Evolutionary conservation across 1,140 invertebrate genomes (phyloP).

Genomic region (Eciton burchellii): DNA sequence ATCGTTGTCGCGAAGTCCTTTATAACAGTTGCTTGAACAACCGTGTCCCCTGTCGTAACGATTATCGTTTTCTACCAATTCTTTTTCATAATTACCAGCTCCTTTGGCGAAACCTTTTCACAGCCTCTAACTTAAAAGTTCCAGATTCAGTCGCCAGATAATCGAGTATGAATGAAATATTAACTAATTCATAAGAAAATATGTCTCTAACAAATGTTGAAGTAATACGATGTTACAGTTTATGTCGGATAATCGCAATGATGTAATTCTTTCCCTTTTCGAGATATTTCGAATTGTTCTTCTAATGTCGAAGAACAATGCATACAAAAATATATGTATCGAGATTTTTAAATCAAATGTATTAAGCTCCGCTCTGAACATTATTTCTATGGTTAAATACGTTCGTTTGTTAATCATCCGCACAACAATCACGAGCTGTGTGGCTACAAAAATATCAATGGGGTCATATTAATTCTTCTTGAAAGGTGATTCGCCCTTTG

Average conservation of each 20-base stretch:
- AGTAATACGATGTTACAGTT: no score
- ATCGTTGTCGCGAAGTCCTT: slow-evolving; percentile 9
- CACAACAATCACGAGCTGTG: neutral
- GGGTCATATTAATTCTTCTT: slow-evolving; percentile 43
- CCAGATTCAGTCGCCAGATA: slow-evolving; percentile 8
- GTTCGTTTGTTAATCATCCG: neutral
- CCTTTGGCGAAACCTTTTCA: neutral
- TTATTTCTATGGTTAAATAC: no score
- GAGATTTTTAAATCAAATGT: no score
- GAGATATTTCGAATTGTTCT: no score
- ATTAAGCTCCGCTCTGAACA: no score
- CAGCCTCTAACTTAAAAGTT: neutral
- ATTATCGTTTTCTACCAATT: slow-evolving; percentile 36
- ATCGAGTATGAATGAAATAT: neutral
- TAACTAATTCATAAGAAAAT: neutral
- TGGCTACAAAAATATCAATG: slow-evolving; percentile 23
- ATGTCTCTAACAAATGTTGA: neutral
- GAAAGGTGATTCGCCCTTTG: slow-evolving; percentile 13
- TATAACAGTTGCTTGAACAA: neutral
- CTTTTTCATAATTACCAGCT: neutral
- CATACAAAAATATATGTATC: no score
- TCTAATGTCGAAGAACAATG: no score
- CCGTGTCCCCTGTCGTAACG: slow-evolving; percentile 11
- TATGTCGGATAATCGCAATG: no score
- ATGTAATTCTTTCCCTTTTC: no score